These are phyloP conservation scores for Metacarcinus magister DNA, from an alignment of 2,888 invertebrate species.

Conservation along the genomic window DNA sequence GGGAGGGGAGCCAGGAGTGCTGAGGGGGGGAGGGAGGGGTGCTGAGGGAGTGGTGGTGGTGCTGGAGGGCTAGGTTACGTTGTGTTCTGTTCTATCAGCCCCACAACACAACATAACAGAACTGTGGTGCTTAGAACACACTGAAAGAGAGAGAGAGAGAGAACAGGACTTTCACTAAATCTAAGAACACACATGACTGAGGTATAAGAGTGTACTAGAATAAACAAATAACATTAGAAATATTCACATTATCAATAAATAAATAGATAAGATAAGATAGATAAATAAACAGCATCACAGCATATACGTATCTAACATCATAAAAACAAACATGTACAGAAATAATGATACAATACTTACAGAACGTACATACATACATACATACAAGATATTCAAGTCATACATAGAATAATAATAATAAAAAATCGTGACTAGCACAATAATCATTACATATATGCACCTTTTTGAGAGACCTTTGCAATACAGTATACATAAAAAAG, in stretches of 20 bases:
- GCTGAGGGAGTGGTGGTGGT: neutral
- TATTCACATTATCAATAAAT: neutral
- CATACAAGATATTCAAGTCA: neutral
- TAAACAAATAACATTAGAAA: constrained; percentile 18
- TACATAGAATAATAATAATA: neutral
- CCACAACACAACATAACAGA: neutral
- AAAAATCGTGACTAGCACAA: neutral
- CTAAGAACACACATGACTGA: constrained; percentile 33
- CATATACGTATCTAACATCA: neutral
- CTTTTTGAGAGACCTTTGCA: neutral
- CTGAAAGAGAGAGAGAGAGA: neutral
- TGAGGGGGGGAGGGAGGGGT: neutral
- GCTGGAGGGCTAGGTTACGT: neutral
- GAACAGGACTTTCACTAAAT: neutral
- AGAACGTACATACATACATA: neutral
- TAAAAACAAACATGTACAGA: neutral
- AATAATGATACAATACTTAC: neutral
- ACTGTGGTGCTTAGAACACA: neutral
- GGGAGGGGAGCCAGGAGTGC: neutral
- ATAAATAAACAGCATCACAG: neutral
- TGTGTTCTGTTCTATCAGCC: neutral
- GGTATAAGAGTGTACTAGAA: neutral
- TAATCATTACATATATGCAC: neutral
- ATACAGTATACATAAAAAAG: neutral
- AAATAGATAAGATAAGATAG: neutral